These are phyloP conservation scores for Pelmatolapia mariae DNA, from an alignment of 2,113 vertebrate genomes.

Conservation along the genomic window DNA sequence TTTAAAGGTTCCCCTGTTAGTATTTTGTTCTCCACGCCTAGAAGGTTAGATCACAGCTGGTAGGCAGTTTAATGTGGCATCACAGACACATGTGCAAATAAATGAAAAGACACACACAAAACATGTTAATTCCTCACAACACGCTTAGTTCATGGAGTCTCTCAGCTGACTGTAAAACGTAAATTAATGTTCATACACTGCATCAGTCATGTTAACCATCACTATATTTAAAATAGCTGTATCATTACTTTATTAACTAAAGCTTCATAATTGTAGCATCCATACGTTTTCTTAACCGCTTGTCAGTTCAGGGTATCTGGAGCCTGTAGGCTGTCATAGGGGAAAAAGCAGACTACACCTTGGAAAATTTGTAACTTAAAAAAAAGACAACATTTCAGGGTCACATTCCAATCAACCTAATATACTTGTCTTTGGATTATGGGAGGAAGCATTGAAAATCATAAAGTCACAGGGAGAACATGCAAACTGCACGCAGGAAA, in stretches of 20 bases:
- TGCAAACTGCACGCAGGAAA: background rate
- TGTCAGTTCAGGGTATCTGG: background rate
- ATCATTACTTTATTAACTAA: background rate
- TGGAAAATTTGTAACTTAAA: background rate
- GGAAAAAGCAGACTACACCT: accelerated
- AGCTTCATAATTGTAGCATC: background rate
- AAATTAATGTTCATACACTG: background rate
- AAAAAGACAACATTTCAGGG: background rate
- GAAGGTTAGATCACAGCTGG: conserved; percentile 5
- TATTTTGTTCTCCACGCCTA: background rate
- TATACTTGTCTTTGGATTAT: background rate
- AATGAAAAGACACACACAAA: background rate
- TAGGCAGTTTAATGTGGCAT: background rate
- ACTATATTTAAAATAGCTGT: background rate
- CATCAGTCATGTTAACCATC: background rate
- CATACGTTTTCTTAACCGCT: background rate
- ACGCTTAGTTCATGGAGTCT: background rate
- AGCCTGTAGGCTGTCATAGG: background rate
- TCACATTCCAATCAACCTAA: background rate
- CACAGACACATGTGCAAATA: background rate
- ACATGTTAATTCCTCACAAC: background rate
- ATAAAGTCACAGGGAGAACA: background rate
- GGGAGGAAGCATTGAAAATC: background rate
- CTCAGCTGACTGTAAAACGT: background rate
- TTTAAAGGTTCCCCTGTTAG: background rate